These are phyloP conservation scores for Littorina saxatilis DNA, from an alignment of 1,140 invertebrate species.

Conservation along the genomic window DNA sequence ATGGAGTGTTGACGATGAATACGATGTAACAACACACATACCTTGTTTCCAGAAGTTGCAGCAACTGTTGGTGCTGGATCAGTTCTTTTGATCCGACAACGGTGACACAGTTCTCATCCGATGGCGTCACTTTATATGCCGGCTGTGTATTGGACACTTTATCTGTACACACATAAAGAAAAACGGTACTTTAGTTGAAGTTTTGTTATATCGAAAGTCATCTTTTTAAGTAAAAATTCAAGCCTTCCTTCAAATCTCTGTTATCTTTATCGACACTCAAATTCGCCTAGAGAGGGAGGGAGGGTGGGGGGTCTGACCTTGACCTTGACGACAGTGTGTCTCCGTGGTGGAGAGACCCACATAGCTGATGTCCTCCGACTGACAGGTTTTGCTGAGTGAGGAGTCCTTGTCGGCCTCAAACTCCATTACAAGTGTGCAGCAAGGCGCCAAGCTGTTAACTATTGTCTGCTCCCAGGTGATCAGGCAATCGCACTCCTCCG, in stretches of 20 bases:
- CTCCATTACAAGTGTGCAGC: background rate
- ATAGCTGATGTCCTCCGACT: background rate
- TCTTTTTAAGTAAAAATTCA: no score
- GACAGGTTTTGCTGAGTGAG: background rate
- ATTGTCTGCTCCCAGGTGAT: background rate
- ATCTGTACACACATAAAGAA: background rate
- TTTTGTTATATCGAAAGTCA: no score
- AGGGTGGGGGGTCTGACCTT: no score
- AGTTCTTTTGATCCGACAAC: constrained; percentile 26
- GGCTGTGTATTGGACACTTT: background rate
- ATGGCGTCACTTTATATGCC: background rate
- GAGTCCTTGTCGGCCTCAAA: constrained; percentile 2
- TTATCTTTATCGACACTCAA: no score
- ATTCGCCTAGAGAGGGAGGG: no score
- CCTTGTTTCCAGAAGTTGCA: constrained; percentile 34
- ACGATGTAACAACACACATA: no score
- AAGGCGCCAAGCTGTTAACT: background rate
- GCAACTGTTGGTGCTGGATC: constrained; percentile 20
- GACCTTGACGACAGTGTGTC: no score
- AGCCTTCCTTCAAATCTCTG: no score
- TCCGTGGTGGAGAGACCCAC: constrained; percentile 1
- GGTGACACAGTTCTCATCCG: background rate
- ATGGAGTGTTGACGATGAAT: no score
- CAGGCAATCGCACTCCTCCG: background rate
- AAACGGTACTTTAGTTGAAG: no score